Evolutionary conservation across 2,888 invertebrate species (phyloP), one percentile per base, ranked within the genome.

Genomic region (Steromphala cineraria): DNA sequence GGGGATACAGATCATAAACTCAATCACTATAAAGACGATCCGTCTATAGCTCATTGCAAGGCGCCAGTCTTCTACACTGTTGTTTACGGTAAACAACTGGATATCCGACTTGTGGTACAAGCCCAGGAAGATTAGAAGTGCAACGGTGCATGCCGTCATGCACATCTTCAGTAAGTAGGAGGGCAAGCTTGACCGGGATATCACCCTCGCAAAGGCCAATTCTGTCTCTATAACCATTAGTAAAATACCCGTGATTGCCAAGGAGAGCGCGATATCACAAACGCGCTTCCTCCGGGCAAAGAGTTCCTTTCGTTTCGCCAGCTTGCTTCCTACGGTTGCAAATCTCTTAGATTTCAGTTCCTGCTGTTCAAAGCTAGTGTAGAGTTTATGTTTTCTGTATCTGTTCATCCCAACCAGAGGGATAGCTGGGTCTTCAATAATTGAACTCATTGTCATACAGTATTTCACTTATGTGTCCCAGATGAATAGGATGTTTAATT

Each of bases 1-100:
- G 75, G 93, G 87, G 67, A 89, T 86, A 80, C 92, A 92, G 8
- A 92, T 83, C 13, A 91, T 53, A 36, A 92, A 85, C 95, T 99
- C 99, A 92, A 98, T 95, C 83, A 96, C 95, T 93, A 99, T 98
- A 77, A 88, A 86, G 2, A 88, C 71, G 13, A 92, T 82, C 10
- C 92, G 84, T n/a, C 84, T 81, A 1, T 81, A 77, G 53, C 88
- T 90, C 86, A 93, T 85, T 2, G 92, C 92, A 46, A 93, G 89
- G n/a, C 90, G 82, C 90, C 92, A 91, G 83, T 92, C 92, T 71
- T 93, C 92, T 77, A 93, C 90, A 15, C 91, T 89, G 80, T 93
- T 93, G 85, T 93, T 92, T 17, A 92, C 90, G 82, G 92, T 91
- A 82, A 89, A 92, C 13, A 93, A 81, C 82, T 90, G 88, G 10